Base-by-base conservation (phyloP, 1,140 invertebrate genomes). In the Tetragonula clypearis region DNA sequence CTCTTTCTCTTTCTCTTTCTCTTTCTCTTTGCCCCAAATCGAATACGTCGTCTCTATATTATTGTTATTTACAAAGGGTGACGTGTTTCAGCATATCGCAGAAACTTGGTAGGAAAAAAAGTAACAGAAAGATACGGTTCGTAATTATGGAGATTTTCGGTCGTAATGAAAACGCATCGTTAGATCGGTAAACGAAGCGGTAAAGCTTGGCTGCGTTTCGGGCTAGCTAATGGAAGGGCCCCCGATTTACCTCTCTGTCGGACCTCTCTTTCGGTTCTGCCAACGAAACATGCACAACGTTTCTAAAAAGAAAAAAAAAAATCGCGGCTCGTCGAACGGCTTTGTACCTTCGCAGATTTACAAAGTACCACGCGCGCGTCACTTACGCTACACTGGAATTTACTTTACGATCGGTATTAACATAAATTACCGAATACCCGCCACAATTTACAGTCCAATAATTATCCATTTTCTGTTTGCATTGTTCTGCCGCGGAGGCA, bases 401-500 rank as follows among this genome's bases (percentile, higher is more conserved):
- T 85, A 74, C 58, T 85, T 85, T 81, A 90, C 87, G 71, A 88
- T 87, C 79, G 79, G 69, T 85, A 90, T 89, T 89, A 89, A 80
- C 90, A 90, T 90, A 89, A 90, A 83, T 79, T 85, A 82, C 82
- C 62, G 58, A 82, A 83, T 62, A 35, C 88, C 65, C 82, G 85
- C 71, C 74, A 74, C 84, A 82, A 89, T 89, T 89, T 85, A 82
- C 87, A 84, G 82, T 90, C 87, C 86, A 91, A 92, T 91, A 92
- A 92, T 91, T 93, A 92, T 90, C 89, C 92, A 87, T 91, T 92
- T 91, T 90, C 89, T 90, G 91, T 92, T 92, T 91, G 92, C 88
- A 92, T 92, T 92, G 92, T 91, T 91, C 85, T 86, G 41, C 79
- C 65, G 83, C 76, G 65, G 71, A 81, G 84, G 82, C 85, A 88